Conservation (phyloP, 2,113 vertebrate genomes). For the Hucho hucho region DNA sequence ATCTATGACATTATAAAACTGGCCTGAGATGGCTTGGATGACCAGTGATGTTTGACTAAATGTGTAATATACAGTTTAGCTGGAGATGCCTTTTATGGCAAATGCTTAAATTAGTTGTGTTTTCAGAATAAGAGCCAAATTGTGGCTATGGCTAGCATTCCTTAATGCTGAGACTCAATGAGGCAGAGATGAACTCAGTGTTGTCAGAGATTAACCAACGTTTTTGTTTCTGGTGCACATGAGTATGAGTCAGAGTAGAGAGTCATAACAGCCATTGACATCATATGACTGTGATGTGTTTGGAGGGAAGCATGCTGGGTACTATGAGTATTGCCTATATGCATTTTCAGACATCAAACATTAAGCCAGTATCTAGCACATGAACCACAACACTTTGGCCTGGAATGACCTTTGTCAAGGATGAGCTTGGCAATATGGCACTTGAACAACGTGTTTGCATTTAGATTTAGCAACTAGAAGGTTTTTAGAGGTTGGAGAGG, state of each 20-base stretch:
- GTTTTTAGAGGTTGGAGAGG: no score
- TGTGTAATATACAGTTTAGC: no score
- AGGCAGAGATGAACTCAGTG: slow-evolving; percentile 1
- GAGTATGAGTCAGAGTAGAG: slow-evolving; percentile 32
- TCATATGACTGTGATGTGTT: slow-evolving; percentile 3
- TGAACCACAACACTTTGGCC: no score
- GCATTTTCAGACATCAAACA: no score
- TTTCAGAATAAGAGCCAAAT: background rate
- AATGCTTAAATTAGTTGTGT: background rate
- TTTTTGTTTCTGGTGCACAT: slow-evolving; percentile 29
- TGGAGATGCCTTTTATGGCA: no score
- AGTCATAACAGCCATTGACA: background rate
- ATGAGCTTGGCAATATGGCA: no score
- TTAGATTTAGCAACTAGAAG: no score
- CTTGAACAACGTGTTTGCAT: no score
- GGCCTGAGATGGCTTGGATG: background rate
- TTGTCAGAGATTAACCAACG: slow-evolving; percentile 20
- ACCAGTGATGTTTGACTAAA: background rate
- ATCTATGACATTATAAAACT: background rate
- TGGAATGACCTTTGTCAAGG: no score
- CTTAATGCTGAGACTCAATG: slow-evolving; percentile 32
- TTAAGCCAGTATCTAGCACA: no score
- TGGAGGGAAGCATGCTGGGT: background rate
- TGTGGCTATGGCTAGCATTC: slow-evolving; percentile 30
- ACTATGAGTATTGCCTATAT: background rate